Evolutionary conservation across 1,140 invertebrate genomes (phyloP).

Genomic region (Orius insidiosus): DNA sequence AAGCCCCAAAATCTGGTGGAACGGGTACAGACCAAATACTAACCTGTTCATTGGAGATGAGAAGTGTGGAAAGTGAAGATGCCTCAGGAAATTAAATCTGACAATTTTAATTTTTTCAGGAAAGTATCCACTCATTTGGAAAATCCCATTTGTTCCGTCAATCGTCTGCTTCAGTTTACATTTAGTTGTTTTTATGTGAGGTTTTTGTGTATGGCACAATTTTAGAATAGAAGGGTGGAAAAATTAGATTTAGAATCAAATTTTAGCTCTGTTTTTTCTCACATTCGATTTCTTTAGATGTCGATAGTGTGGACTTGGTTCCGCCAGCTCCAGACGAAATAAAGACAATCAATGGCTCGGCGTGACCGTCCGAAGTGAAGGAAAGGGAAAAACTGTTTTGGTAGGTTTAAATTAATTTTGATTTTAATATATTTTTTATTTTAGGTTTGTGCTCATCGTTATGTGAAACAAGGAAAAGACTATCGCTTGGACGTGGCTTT

Average conservation of each 20-base stretch:
- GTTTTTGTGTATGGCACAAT: not conserved
- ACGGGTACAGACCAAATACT: no score
- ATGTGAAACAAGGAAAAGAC: conserved; percentile 47
- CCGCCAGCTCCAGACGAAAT: conserved; percentile 50
- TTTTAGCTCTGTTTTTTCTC: no score
- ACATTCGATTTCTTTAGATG: conserved; percentile 20
- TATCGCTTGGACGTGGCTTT: conserved; percentile 72
- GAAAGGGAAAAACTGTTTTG: conserved; percentile 62
- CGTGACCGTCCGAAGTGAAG: conserved; percentile 76
- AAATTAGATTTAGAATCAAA: not conserved
- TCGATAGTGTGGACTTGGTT: conserved; percentile 36
- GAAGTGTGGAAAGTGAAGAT: no score
- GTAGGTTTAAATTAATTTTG: conserved; percentile 27
- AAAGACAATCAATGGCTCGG: conserved; percentile 89
- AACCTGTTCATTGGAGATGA: no score
- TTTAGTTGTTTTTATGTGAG: not conserved
- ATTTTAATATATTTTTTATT: conserved; percentile 18
- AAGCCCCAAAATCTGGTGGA: no score
- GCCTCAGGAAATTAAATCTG: no score
- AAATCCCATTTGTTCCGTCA: not conserved
- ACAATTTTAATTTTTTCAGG: not conserved
- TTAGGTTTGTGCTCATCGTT: conserved; percentile 82
- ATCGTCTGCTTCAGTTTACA: not conserved
- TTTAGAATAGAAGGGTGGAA: not conserved
- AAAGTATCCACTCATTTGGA: not conserved